These are phyloP conservation scores for Propithecus deckenii DNA, from an alignment of 2,797 vertebrate species.

Conservation along the genomic window DNA sequence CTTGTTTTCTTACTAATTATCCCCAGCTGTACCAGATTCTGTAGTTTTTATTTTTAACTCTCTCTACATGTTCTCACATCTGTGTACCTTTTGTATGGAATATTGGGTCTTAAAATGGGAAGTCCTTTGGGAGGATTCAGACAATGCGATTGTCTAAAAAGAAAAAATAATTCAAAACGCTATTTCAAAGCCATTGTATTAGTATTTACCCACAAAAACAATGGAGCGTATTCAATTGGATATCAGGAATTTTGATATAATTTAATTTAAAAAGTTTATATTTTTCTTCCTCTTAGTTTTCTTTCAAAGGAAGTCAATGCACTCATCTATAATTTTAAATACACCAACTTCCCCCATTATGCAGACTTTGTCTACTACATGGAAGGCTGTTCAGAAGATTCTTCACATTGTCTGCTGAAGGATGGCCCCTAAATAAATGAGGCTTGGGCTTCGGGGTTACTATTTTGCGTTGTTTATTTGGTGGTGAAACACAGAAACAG, in stretches of 20 bases:
- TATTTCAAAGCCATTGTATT: neutral
- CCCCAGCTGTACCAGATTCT: constrained; percentile 54
- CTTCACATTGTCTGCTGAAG: neutral
- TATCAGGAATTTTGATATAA: neutral
- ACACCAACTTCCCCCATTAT: neutral
- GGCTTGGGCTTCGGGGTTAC: neutral
- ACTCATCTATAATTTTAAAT: neutral
- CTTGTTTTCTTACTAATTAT: constrained; percentile 58
- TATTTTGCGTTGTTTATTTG: neutral
- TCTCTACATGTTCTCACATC: neutral
- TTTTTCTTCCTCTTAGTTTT: neutral
- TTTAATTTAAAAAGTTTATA: neutral
- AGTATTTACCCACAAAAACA: neutral
- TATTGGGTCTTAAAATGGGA: neutral
- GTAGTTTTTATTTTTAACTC: constrained; percentile 37
- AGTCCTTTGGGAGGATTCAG: neutral
- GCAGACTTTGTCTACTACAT: neutral
- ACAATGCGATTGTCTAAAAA: neutral
- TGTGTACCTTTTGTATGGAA: neutral
- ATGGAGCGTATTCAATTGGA: neutral
- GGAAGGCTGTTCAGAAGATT: neutral
- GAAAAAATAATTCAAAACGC: neutral
- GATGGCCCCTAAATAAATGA: neutral
- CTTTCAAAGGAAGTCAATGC: neutral
- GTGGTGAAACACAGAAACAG: neutral